Conservation (phyloP, 2,797 vertebrate genomes). For the Myotis daubentonii region DNA sequence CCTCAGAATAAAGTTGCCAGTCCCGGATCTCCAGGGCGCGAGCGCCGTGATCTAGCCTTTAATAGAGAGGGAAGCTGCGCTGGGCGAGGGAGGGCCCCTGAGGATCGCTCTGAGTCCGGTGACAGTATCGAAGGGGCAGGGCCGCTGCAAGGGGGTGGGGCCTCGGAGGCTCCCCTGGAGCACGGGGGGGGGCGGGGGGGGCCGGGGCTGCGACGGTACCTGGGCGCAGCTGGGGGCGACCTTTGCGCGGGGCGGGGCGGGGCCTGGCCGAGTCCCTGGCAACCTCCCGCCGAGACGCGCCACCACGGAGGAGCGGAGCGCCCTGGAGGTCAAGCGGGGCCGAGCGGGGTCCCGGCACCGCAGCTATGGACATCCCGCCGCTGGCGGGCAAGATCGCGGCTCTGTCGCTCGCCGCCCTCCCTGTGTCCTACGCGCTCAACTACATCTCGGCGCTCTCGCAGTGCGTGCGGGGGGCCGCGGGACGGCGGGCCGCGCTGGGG, state of each 20-base stretch:
- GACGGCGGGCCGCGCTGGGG: background rate
- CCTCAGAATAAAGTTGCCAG: background rate
- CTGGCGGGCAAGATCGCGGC: constrained; percentile 71
- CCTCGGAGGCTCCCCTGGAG: background rate
- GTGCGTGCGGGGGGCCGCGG: constrained; percentile 86
- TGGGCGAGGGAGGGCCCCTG: accelerated
- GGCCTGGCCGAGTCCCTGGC: background rate
- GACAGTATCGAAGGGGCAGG: background rate
- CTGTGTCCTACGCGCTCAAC: constrained; percentile 89
- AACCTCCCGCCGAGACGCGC: background rate
- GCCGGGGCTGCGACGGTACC: accelerated
- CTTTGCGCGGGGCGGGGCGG: constrained; percentile 70
- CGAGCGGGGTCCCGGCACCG: background rate
- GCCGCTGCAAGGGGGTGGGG: background rate
- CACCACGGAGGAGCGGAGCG: background rate
- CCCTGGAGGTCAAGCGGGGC: background rate
- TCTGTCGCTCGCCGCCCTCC: constrained; percentile 90
- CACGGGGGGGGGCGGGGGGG: accelerated
- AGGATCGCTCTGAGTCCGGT: background rate
- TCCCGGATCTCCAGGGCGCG: background rate
- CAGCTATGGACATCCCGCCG: constrained; percentile 77
- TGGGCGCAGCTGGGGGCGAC: background rate
- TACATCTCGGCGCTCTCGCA: constrained; percentile 86
- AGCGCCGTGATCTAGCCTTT: background rate
- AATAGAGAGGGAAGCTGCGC: background rate